A percentile compares a stretch with the other conserved stretches of the same genome.
phyloP scores from a whole-genome alignment of 1,140 invertebrate species.

The Cardiocondyla obscurior region DNA sequence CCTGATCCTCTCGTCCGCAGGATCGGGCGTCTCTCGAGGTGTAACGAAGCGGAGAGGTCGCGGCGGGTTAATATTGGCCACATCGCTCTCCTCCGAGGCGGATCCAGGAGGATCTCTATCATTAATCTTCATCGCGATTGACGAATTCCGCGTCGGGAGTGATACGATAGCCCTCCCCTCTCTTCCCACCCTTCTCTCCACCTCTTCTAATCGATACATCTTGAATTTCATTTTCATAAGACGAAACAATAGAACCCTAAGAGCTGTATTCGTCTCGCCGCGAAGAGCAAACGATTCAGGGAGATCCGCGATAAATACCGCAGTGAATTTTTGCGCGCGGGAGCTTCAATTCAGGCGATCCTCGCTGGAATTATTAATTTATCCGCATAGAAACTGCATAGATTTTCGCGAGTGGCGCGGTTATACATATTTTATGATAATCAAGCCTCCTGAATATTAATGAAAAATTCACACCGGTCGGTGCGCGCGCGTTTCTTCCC shows the following conservation, averaged over 20 bases:
- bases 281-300: neutral
- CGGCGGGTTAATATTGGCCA: constrained; percentile 43
- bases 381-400: neutral
- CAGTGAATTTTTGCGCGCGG: no score
- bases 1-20: neutral
- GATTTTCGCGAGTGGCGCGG: neutral
- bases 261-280: no score
- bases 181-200: no score
- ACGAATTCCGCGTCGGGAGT: constrained; percentile 26
- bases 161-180: neutral
- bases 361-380: neutral
- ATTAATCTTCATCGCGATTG: constrained; percentile 52
- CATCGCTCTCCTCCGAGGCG: constrained; percentile 15
- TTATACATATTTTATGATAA: neutral
- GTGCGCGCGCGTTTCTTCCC: neutral
- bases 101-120: constrained; percentile 43
- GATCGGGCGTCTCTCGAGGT: constrained; percentile 21
- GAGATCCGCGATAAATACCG: neutral
- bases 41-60: constrained; percentile 32
- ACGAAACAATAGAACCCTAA: neutral
- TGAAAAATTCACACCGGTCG: constrained; percentile 11
- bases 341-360: no score
- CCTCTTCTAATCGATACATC: neutral
- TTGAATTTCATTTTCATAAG: neutral
- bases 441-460: constrained; percentile 1